Conservation (phyloP, 1,140 invertebrate species). For the Diabrotica undecimpunctata region DNA sequence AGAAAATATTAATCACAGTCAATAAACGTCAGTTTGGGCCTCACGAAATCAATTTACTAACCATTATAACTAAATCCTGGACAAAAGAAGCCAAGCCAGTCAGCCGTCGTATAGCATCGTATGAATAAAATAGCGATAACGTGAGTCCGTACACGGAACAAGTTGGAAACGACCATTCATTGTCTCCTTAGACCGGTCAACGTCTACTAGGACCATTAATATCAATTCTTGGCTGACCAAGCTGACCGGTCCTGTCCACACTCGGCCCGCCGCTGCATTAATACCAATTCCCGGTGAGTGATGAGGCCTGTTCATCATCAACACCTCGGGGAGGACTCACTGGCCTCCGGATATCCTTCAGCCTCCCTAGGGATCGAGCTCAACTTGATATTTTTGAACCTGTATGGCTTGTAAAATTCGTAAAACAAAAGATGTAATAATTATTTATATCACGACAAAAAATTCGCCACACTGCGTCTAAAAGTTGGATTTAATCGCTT, state of each 20-base stretch:
- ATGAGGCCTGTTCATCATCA: conserved; percentile 44
- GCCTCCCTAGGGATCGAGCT: conserved; percentile 10
- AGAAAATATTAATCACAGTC: conserved; percentile 38
- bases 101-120: conserved; percentile 28
- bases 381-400: too few species aligned
- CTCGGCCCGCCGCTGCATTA: conserved; percentile 37
- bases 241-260: conserved; percentile 41
- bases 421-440: too few species aligned
- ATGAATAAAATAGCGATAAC: conserved; percentile 46
- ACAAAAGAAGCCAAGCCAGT: conserved; percentile 24
- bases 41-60: conserved; percentile 41
- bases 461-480: too few species aligned
- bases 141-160: conserved; percentile 12
- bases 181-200: conserved; percentile 19
- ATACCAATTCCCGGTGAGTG: conserved; percentile 45
- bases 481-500: too few species aligned
- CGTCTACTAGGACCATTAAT: conserved; percentile 38
- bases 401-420: too few species aligned
- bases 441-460: too few species aligned
- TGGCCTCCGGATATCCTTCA: conserved; percentile 15
- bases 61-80: conserved; percentile 39
- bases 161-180: conserved; percentile 14
- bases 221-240: conserved; percentile 39
- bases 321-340: conserved; percentile 31
- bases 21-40: conserved; percentile 38